Evolutionary conservation across 2,888 invertebrate genomes (phyloP).

Genomic region (Crocallis elinguaria): DNA sequence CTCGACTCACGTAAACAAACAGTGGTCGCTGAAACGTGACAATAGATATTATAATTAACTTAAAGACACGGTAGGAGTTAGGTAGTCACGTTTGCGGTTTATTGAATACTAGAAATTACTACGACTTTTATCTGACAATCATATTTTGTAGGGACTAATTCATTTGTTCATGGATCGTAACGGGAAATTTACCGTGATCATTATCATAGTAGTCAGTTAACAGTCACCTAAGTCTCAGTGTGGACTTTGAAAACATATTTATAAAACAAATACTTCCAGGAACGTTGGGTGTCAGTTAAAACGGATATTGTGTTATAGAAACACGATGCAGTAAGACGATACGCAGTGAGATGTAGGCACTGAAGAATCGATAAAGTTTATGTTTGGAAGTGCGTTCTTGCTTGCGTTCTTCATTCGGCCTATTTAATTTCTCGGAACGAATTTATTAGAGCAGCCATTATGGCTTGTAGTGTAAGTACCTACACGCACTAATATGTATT

Average conservation of each 20-base stretch:
- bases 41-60: conserved; percentile 8
- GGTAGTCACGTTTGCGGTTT: not conserved
- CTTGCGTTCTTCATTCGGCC: not conserved
- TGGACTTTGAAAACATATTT: conserved; percentile 49
- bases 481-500: too few species aligned
- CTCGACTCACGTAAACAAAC: not conserved
- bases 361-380: conserved; percentile 21
- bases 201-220: not conserved
- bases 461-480: too few species aligned
- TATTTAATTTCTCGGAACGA: not conserved
- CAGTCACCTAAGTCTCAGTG: conserved; percentile 6
- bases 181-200: too few species aligned
- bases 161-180: not conserved
- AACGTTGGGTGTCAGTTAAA: conserved; percentile 48
- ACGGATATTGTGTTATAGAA: conserved; percentile 20
- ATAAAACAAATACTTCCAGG: conserved; percentile 61
- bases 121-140: too few species aligned
- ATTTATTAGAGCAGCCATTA: too few species aligned
- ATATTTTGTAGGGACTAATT: too few species aligned
- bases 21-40: conserved; percentile 19
- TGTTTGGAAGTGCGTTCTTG: conserved; percentile 21
- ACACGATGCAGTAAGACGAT: conserved; percentile 37
- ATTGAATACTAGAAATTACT: too few species aligned
- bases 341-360: conserved; percentile 16
- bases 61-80: not conserved